These are phyloP conservation scores for Eupleurogrammus muticus DNA, from an alignment of 2,797 vertebrate species.

Conservation along the genomic window DNA sequence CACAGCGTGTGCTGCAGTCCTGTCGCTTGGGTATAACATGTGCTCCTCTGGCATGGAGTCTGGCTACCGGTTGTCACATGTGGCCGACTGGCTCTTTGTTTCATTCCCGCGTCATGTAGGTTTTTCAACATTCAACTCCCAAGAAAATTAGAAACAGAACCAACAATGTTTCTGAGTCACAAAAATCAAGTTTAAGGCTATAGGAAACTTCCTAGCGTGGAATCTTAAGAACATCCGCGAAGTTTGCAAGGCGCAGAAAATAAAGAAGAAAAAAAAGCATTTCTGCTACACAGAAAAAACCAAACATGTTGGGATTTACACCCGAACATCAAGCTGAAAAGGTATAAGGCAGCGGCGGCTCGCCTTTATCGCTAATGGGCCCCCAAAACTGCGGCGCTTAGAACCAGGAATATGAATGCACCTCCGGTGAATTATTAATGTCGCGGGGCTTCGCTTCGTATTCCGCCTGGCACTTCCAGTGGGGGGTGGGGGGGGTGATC, in stretches of 20 bases:
- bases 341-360: conserved; percentile 71
- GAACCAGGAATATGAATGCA: conserved; percentile 81
- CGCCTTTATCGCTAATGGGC: conserved; percentile 83
- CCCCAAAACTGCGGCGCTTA: conserved; percentile 83
- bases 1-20: conserved; percentile 52
- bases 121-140: conserved; percentile 9
- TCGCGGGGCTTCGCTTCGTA: conserved; percentile 76
- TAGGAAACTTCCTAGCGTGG: conserved; percentile 41
- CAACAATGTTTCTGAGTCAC: neutral
- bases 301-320: conserved; percentile 71
- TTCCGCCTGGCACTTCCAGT: conserved; percentile 83
- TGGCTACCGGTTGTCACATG: conserved; percentile 15
- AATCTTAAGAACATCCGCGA: conserved; percentile 51
- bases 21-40: conserved; percentile 61
- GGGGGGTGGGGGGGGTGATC: too few relatives aligned
- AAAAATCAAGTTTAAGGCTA: conserved; percentile 17
- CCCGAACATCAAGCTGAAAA: conserved; percentile 75
- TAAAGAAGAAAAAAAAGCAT: conserved; percentile 70
- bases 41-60: conserved; percentile 60
- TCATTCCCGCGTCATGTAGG: conserved; percentile 7
- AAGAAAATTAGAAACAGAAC: conserved; percentile 3
- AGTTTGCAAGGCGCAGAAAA: conserved; percentile 64
- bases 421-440: conserved; percentile 86
- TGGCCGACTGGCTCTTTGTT: conserved; percentile 43
- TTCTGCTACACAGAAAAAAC: conserved; percentile 57